A percentile compares a stretch with the other conserved stretches of the same genome.
phyloP scores from a whole-genome alignment of 2,888 invertebrate species.

The Xylota segnis region DNA sequence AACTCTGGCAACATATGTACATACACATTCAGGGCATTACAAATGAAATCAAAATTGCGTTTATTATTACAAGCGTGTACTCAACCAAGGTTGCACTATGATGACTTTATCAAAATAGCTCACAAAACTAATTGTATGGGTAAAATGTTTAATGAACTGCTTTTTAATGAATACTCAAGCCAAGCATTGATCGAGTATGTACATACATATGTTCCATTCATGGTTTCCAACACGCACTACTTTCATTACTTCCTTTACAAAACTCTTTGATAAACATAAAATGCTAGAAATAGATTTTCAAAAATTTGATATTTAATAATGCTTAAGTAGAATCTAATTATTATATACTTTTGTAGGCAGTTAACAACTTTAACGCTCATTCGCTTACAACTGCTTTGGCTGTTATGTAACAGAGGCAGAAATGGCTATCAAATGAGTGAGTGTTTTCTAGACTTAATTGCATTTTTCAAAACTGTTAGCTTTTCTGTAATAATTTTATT shows the following conservation, averaged over 20 bases:
- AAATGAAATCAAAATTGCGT: no score
- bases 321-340: conserved; percentile 10
- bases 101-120: no score
- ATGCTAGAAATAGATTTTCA: conserved; percentile 11
- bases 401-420: conserved; percentile 6
- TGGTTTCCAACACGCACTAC: not conserved
- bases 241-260: not conserved
- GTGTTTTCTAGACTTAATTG: conserved; percentile 15
- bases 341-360: not conserved
- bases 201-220: not conserved
- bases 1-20: no score
- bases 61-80: no score
- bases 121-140: no score
- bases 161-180: no score
- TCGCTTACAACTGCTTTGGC: conserved; percentile 1
- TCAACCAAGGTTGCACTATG: not conserved
- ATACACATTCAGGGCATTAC: no score
- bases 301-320: conserved; percentile 11
- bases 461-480: conserved; percentile 3
- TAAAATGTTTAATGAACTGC: no score
- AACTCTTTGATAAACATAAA: not conserved
- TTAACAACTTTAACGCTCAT: conserved; percentile 3
- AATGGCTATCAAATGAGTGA: not conserved
- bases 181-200: no score
- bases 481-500: conserved; percentile 14